Conservation (phyloP, 2,113 vertebrate genomes). For the Beaufortia kweichowensis region DNA sequence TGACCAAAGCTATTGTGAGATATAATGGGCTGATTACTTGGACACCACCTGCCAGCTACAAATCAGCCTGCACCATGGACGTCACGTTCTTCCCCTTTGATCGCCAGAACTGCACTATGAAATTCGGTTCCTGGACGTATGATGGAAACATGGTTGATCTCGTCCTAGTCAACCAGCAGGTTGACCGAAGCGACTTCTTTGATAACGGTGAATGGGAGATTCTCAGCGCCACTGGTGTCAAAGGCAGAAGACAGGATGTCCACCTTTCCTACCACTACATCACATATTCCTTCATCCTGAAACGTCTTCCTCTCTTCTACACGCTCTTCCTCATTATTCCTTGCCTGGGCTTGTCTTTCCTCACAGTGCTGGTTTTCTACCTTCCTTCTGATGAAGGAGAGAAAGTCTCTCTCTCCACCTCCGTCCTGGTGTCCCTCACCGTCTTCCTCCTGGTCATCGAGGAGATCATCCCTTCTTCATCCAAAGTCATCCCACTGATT, state of each 20-base stretch:
- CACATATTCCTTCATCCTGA: constrained; percentile 91
- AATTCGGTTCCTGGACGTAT: constrained; percentile 97
- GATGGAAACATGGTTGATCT: constrained; percentile 93
- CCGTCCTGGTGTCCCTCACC: constrained; percentile 93
- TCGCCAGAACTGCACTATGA: constrained; percentile 97
- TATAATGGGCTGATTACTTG: constrained; percentile 84
- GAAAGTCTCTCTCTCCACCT: constrained; percentile 93
- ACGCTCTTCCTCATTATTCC: constrained; percentile 95
- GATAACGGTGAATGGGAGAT: constrained; percentile 98
- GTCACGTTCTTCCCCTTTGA: constrained; percentile 97
- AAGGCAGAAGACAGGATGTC: constrained; percentile 83
- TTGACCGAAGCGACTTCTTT: constrained; percentile 95
- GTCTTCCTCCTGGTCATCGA: constrained; percentile 97
- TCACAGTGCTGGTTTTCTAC: constrained; percentile 95
- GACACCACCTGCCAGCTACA: constrained; percentile 93
- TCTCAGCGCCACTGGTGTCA: constrained; percentile 86
- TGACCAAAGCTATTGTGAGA: constrained; percentile 93
- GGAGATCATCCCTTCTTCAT: constrained; percentile 97
- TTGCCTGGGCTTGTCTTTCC: constrained; percentile 90
- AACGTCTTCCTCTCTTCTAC: constrained; percentile 91
- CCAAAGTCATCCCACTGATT: constrained; percentile 95
- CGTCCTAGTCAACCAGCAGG: constrained; percentile 84
- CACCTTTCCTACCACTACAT: constrained; percentile 86
- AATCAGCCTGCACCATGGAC: constrained; percentile 95
- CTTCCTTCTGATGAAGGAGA: constrained; percentile 96